Percentiles rank a stretch among this genome's conserved stretches.
phyloP scores from a whole-genome alignment of 2,113 vertebrate species.

The Maccullochella peelii region DNA sequence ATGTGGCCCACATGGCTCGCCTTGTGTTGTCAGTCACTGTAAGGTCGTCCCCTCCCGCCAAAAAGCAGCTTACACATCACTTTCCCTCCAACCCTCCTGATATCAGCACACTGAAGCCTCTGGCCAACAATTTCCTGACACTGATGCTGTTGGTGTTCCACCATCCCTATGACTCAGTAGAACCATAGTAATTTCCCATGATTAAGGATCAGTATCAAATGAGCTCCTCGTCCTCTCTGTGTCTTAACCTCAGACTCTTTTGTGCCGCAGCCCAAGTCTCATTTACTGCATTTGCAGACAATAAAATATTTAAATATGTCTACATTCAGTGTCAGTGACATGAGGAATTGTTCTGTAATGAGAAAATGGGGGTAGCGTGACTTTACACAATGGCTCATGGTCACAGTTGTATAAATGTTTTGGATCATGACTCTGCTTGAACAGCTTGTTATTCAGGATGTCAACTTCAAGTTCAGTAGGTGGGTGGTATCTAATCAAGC shows the following conservation, averaged over 20 bases:
- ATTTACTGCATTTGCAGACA: slow-evolving; percentile 50
- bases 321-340: slow-evolving; percentile 16
- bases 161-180: slow-evolving; percentile 52
- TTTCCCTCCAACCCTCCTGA: slow-evolving; percentile 37
- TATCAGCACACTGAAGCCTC: slow-evolving; percentile 50
- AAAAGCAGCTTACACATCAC: slow-evolving; percentile 49
- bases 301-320: slow-evolving; percentile 51
- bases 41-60: slow-evolving; percentile 1
- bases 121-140: slow-evolving; percentile 59
- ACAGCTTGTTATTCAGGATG: slow-evolving; percentile 67
- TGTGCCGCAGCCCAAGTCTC: slow-evolving; percentile 39
- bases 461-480: slow-evolving; percentile 32
- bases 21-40: slow-evolving; percentile 28
- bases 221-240: slow-evolving; percentile 8
- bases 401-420: slow-evolving; percentile 62
- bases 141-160: slow-evolving; percentile 58
- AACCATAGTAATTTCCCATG: slow-evolving; percentile 46
- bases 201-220: slow-evolving; percentile 33
- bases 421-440: slow-evolving; percentile 48
- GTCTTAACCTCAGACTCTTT: slow-evolving; percentile 19
- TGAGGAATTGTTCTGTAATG: slow-evolving; percentile 45
- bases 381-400: slow-evolving; percentile 40
- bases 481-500: slow-evolving; percentile 44
- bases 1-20: slow-evolving; percentile 44
- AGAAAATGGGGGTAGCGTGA: slow-evolving; percentile 27